Evolutionary conservation across 2,113 vertebrate species (phyloP).

Genomic region (Tursiops truncatus): DNA sequence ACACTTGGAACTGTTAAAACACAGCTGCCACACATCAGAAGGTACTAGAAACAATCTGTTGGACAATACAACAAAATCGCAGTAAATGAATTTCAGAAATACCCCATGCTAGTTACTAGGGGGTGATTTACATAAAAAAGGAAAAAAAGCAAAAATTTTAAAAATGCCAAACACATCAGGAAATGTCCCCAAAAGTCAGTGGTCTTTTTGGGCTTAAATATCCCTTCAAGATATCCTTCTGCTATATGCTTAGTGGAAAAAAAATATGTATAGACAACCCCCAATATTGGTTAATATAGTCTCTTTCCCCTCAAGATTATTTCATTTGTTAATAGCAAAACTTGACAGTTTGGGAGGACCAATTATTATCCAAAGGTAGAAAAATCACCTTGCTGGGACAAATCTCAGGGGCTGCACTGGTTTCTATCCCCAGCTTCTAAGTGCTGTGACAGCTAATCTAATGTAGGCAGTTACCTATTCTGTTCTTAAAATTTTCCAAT

Average conservation of each 20-base stretch:
- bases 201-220: constrained; percentile 34
- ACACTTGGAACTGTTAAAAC: constrained; percentile 70
- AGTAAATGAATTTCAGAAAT: constrained; percentile 67
- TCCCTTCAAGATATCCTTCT: constrained; percentile 29
- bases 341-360: not conserved
- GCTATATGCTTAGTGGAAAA: not conserved
- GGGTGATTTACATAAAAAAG: constrained; percentile 55
- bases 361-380: constrained; percentile 35
- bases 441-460: not conserved
- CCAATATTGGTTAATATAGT: not conserved
- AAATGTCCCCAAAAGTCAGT: constrained; percentile 31
- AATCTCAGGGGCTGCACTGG: not conserved
- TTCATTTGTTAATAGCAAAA: constrained; percentile 51
- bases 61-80: constrained; percentile 66
- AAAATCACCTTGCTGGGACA: not conserved
- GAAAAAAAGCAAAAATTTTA: constrained; percentile 45
- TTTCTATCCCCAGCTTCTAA: not conserved
- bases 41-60: constrained; percentile 71
- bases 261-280: not conserved
- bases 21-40: constrained; percentile 71
- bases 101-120: constrained; percentile 43
- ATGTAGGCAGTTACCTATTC: not conserved
- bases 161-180: constrained; percentile 62
- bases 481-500: constrained; percentile 51
- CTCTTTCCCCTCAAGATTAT: not conserved